Conservation (phyloP, 2,888 invertebrate species). For the Scrobipalpa costella region DNA sequence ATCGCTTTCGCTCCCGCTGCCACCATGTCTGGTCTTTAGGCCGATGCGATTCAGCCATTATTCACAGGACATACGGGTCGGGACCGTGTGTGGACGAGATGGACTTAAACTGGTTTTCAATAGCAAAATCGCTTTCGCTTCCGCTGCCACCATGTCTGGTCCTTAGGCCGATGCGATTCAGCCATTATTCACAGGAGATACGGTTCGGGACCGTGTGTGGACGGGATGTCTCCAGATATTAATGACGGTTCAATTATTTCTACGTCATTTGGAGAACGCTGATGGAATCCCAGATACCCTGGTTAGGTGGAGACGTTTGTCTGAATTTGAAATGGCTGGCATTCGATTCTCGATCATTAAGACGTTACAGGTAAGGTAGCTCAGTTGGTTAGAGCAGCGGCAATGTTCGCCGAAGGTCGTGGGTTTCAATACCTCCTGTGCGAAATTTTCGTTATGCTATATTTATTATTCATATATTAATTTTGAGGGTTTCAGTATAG, state of each 20-base stretch:
- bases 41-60: slow-evolving; percentile 50
- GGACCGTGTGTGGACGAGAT: slow-evolving; percentile 45
- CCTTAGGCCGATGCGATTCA: slow-evolving; percentile 30
- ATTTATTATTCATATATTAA: too few species aligned
- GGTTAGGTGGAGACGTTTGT: not conserved
- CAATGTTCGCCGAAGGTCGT: too few species aligned
- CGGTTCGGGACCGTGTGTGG: slow-evolving; percentile 6
- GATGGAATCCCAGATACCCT: slow-evolving; percentile 6
- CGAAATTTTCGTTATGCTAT: too few species aligned
- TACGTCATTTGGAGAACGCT: slow-evolving; percentile 49
- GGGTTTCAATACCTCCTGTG: too few species aligned
- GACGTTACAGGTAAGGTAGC: not conserved
- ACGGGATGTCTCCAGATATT: slow-evolving; percentile 55
- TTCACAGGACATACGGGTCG: slow-evolving; percentile 7
- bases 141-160: not conserved
- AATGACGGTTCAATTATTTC: slow-evolving; percentile 67
- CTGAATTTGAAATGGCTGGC: not conserved
- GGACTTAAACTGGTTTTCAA: too few species aligned
- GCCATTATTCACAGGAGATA: slow-evolving; percentile 46
- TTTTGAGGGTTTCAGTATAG: too few species aligned
- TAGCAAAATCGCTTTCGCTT: not conserved
- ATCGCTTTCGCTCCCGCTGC: not conserved
- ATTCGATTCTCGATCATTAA: not conserved
- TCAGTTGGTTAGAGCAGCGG: too few species aligned
- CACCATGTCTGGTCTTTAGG: not conserved